Conservation (phyloP, 2,113 vertebrate genomes). For the Myiozetetes cayanensis region DNA sequence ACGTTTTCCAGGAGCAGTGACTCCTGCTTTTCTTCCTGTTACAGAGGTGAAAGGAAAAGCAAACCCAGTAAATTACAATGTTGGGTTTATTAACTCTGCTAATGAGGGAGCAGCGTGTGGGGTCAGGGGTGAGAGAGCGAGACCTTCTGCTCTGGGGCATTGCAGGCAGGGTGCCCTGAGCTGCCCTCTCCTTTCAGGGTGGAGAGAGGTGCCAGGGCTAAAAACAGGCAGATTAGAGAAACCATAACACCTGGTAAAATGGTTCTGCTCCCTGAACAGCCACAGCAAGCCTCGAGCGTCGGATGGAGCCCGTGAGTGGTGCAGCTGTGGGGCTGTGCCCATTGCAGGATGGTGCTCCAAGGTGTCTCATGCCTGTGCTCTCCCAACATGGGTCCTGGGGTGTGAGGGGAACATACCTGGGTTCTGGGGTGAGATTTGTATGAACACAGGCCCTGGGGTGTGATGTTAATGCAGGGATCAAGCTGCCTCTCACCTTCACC, state of each 20-base stretch:
- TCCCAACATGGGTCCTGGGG: not conserved
- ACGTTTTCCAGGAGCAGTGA: not conserved
- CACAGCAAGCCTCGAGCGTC: rapidly evolving
- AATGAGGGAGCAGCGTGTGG: not conserved
- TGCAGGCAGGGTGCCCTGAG: rapidly evolving
- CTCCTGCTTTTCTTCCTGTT: not conserved
- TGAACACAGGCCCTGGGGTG: rapidly evolving
- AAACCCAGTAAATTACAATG: not conserved
- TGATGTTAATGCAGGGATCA: rapidly evolving
- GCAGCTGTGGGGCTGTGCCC: not conserved
- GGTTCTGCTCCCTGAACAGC: not conserved
- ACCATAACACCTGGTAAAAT: not conserved
- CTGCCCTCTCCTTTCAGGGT: not conserved
- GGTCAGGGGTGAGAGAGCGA: rapidly evolving
- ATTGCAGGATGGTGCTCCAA: not conserved
- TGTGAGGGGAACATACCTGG: not conserved
- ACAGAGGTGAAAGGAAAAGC: not conserved
- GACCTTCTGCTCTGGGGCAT: not conserved
- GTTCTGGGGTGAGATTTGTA: not conserved
- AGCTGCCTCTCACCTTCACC: not conserved
- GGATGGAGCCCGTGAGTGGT: not conserved
- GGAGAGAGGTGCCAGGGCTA: not conserved
- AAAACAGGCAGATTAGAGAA: not conserved
- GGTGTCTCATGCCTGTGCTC: rapidly evolving
- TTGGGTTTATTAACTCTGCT: not conserved